Evolutionary conservation across 2,113 vertebrate species (phyloP), one percentile per base, ranked within the genome.

Genomic region (Leiothrix lutea): DNA sequence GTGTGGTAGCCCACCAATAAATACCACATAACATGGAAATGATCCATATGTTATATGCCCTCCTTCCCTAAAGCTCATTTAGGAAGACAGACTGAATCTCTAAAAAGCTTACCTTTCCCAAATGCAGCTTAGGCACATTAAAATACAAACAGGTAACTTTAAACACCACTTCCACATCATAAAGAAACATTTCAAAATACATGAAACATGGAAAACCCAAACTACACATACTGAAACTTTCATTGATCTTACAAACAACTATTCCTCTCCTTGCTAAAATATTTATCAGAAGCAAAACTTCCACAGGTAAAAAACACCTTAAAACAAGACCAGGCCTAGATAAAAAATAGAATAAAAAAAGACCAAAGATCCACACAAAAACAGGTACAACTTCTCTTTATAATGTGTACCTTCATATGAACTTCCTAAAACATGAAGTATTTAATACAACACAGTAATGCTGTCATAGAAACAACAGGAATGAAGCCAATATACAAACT

Each of bases 1-100:
- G 3, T 29, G 3, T 29, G 65, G 38, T 18, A 86, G 28, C 8
- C 17, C 51, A 35, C 31, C 33, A n/a, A 83, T 24, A 66, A 66
- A 44, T 10, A 53, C 15, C 31, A 77, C 2, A 38, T 2, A 66
- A 80, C 18, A 48, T 6, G 6, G 47, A 66, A 57, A 86, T n/a
- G 3, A 66, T 33, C 26, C 3, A 0, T 31, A 56, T 24, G 21
- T 22, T 79, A 28, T 9, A 71, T 0, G 2, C 8, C 22, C 12
- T 69, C 12, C 54, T 64, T 42, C 28, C 12, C 12, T 3, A 1
- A 64, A 62, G n/a, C 13, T 70, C 11, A 21, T 51, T 75, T n/a
- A 71, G 29, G 35, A 75, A 80, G 19, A 54, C 3, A 50, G 17
- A 70, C 5, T 42, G 11, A 85, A 29, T 57, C 20, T 24, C 40